Percentiles rank a stretch among this genome's conserved stretches.
Evolutionary conservation across 2,888 invertebrate species (phyloP).

Genomic region (Meghimatium bilineatum): DNA sequence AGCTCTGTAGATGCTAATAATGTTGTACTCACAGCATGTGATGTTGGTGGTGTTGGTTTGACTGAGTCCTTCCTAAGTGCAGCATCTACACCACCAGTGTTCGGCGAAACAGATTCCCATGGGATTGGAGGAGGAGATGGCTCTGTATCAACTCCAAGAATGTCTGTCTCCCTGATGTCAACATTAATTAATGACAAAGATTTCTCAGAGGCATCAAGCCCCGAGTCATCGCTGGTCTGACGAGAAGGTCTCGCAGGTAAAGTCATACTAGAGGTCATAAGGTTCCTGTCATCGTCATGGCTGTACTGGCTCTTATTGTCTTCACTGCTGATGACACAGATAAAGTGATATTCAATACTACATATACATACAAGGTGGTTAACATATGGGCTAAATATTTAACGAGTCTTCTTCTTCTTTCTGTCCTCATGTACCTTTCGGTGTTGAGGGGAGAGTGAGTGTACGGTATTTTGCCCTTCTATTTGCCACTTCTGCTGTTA

Average conservation of each 20-base stretch:
- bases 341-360: too few relatives aligned
- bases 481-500: too few relatives aligned
- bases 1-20: constrained; percentile 50
- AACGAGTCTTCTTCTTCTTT: too few relatives aligned
- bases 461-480: too few relatives aligned
- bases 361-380: too few relatives aligned
- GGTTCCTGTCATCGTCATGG: constrained; percentile 66
- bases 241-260: constrained; percentile 65
- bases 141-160: constrained; percentile 53
- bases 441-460: too few relatives aligned
- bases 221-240: constrained; percentile 55
- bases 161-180: constrained; percentile 63
- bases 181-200: constrained; percentile 51
- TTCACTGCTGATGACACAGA: constrained; percentile 27
- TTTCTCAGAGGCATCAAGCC: constrained; percentile 52
- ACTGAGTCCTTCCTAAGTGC: constrained; percentile 22
- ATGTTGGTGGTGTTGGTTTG: constrained; percentile 16
- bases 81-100: neutral
- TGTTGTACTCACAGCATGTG: constrained; percentile 42
- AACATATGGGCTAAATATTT: too few relatives aligned
- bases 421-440: too few relatives aligned
- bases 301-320: constrained; percentile 48
- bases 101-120: constrained; percentile 15
- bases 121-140: constrained; percentile 49
- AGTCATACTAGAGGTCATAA: constrained; percentile 65